Evolutionary conservation across 2,113 vertebrate species (phyloP).

Genomic region (Chaenogobius annularis): DNA sequence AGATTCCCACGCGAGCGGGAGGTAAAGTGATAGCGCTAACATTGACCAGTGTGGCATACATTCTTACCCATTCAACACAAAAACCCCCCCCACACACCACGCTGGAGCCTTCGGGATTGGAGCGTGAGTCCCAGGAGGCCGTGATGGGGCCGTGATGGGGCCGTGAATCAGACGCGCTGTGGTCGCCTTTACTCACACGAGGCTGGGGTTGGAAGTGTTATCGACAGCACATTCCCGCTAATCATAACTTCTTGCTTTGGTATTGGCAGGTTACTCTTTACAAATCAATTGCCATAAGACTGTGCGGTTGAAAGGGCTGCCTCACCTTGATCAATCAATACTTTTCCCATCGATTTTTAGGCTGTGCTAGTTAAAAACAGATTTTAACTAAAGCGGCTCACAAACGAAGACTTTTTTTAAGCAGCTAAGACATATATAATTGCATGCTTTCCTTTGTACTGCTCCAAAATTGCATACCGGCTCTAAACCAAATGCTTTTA

Average conservation of each 20-base stretch:
- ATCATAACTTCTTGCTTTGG: neutral
- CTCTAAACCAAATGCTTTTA: neutral
- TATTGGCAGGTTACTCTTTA: neutral
- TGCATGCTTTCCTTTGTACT: no score
- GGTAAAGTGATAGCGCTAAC: conserved; percentile 35
- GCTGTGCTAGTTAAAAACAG: no score
- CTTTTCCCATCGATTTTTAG: no score
- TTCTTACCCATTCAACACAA: neutral
- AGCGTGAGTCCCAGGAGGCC: conserved; percentile 35
- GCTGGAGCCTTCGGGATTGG: conserved; percentile 16
- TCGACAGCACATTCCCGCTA: conserved; percentile 38
- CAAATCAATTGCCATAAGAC: no score
- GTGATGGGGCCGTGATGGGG: conserved; percentile 16
- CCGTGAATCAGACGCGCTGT: conserved; percentile 57
- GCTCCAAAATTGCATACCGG: no score
- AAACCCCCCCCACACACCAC: neutral
- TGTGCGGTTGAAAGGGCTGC: no score
- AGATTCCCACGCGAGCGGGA: conserved; percentile 21
- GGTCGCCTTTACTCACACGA: conserved; percentile 37
- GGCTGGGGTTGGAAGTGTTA: conserved; percentile 35
- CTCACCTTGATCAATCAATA: no score
- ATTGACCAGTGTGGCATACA: conserved; percentile 41
- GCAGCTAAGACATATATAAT: no score
- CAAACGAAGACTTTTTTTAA: no score
- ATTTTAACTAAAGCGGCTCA: no score